A percentile compares a stretch with the other conserved stretches of the same genome.
These are phyloP conservation scores for Phymanthus crucifer DNA, from an alignment of 92 coral and sea anemone species.

Conservation along the genomic window DNA sequence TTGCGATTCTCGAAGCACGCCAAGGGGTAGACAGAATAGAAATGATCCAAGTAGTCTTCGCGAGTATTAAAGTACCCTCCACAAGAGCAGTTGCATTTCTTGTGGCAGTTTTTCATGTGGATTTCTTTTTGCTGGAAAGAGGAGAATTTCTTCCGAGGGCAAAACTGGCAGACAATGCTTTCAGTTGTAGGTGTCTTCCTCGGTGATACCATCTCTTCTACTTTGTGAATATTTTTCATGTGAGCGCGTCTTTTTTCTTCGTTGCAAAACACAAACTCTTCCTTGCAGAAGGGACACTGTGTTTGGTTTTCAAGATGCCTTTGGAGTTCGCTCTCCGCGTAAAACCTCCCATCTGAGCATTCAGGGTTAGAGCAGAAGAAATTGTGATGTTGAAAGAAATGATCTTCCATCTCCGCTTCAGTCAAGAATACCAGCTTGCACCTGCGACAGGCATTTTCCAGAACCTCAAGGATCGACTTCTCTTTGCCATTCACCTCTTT, in stretches of 20 bases:
- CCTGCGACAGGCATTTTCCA: constrained; percentile 62
- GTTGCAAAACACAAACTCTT: constrained; percentile 59
- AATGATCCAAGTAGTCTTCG: constrained; percentile 82
- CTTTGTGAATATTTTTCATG: constrained; percentile 60
- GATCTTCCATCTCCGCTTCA: constrained; percentile 47
- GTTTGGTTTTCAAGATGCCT: constrained; percentile 62
- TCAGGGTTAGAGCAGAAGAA: constrained; percentile 73
- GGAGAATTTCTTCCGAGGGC: constrained; percentile 79
- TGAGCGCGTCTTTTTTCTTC: constrained; percentile 54
- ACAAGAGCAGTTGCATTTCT: constrained; percentile 98
- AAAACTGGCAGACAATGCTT: constrained; percentile 66
- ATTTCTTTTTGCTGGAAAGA: constrained; percentile 77
- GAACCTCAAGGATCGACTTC: constrained; percentile 55
- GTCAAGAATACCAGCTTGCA: constrained; percentile 76
- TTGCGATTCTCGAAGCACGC: constrained; percentile 96
- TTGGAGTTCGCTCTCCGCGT: constrained; percentile 54
- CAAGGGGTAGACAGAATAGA: constrained; percentile 85
- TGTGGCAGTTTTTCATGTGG: constrained; percentile 94
- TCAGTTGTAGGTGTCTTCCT: constrained; percentile 5
- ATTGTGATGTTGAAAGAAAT: constrained; percentile 56
- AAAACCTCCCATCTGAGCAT: constrained; percentile 68
- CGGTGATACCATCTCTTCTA: constrained; percentile 20
- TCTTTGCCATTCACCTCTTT: constrained; percentile 72
- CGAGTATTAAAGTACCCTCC: constrained; percentile 81
- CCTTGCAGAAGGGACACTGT: constrained; percentile 63